Base-by-base conservation (phyloP, 64 coral and sea anemone species). In the Acropora tenuis region DNA sequence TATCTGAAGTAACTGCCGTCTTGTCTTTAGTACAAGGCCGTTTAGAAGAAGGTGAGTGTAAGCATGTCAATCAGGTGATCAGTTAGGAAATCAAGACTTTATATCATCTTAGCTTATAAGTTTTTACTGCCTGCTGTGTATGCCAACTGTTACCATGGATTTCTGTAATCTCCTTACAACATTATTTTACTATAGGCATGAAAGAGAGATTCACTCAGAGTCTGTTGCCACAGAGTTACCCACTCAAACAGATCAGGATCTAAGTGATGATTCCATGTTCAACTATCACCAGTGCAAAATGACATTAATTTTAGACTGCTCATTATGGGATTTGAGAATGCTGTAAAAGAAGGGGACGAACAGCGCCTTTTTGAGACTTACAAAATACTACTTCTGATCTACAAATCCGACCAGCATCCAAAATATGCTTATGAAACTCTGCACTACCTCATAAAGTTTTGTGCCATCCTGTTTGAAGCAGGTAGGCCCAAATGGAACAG, bases 41-140 rank as follows among this genome's bases (percentile, higher is more conserved):
- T 86, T 80, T 86, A 90, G 93, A 86, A 94, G 90, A 61, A 90
- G 87, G 88, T 93, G 50, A 75, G 46, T 86, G 41, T 63, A 63
- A 63, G 59, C 59, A 63, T 63, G 59, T 63, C 59, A 63, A 63
- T 63, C 59, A 63, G 59, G 10, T 13, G 59, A 63, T 63, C 59
- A 63, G 59, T 63, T 63, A 63, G 59, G 59, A 63, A 63, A 63
- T 63, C 59, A 63, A 63, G 59, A 63, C 59, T 63, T 63, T 63
- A 63, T 63, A 13, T 12, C 6, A 63, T 63, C 59, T 63, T 63
- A 63, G 59, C 59, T 63, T 63, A 63, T 63, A 63, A 7, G 59
- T 63, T 63, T 63, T 13, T 63, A 63, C 59, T 63, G 59, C 59
- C 59, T 3, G 59, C 59, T 63, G 59, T 63, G 59, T 63, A 63